Percentiles rank a stretch among this genome's conserved stretches.
Evolutionary conservation across 1,140 invertebrate genomes (phyloP).

Genomic region (Temnothorax longispinosus): DNA sequence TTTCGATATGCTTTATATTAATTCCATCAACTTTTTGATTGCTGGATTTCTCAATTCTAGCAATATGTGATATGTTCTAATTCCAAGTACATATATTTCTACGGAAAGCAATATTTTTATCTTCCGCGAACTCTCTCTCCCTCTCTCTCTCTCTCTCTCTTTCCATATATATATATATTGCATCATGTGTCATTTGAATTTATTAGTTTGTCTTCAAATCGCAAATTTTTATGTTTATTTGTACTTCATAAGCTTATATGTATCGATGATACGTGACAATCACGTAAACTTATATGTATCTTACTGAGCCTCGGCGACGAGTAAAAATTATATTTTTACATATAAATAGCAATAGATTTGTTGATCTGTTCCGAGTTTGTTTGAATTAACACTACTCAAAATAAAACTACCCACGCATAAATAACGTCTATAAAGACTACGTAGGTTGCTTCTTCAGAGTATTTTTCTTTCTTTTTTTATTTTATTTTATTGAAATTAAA

Average conservation of each 20-base stretch:
- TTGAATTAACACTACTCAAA: background rate
- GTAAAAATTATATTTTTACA: constrained; percentile 18
- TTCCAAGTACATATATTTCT: background rate
- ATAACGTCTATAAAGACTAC: constrained; percentile 18
- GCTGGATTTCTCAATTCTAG: background rate
- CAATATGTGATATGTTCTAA: background rate
- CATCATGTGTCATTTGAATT: background rate
- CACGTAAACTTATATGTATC: background rate
- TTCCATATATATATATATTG: no score
- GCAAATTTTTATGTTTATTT: background rate
- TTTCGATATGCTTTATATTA: background rate
- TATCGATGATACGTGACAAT: background rate
- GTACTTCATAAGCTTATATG: background rate
- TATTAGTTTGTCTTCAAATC: constrained; percentile 3
- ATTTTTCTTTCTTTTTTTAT: background rate
- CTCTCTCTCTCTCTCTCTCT: no score
- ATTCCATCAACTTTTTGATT: background rate
- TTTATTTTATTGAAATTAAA: constrained; percentile 33
- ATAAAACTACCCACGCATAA: constrained; percentile 12
- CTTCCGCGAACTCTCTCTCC: no score
- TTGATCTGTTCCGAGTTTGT: background rate
- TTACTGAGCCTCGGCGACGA: constrained; percentile 34
- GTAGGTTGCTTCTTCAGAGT: background rate
- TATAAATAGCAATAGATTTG: constrained; percentile 7
- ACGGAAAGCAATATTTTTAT: background rate